Evolutionary conservation across 2,888 invertebrate species (phyloP).

Genomic region (Hypena proboscidalis): DNA sequence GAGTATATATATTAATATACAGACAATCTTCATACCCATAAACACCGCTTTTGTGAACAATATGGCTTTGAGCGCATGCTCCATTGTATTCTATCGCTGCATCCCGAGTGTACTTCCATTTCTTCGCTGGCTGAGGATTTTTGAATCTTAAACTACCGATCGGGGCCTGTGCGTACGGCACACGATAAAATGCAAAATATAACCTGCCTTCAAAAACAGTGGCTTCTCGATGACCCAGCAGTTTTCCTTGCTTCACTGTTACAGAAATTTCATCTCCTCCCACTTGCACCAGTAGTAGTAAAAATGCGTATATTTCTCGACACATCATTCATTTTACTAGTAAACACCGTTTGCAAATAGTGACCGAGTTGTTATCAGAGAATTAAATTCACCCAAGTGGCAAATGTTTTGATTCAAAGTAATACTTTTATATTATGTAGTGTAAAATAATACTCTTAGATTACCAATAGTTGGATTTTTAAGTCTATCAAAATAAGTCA

Average conservation of each 20-base stretch:
- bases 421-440: too few relatives aligned
- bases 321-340: slow-evolving; percentile 37
- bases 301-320: slow-evolving; percentile 39
- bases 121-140: slow-evolving; percentile 59
- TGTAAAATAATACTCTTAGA: too few relatives aligned
- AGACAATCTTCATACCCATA: slow-evolving; percentile 87
- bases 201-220: slow-evolving; percentile 59
- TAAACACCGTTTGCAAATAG: neutral
- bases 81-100: slow-evolving; percentile 79
- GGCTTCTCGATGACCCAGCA: slow-evolving; percentile 56
- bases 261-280: slow-evolving; percentile 54
- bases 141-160: slow-evolving; percentile 67
- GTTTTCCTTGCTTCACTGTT: slow-evolving; percentile 60
- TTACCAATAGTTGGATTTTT: too few relatives aligned
- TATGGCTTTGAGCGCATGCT: slow-evolving; percentile 87
- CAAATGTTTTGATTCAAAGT: slow-evolving; percentile 49
- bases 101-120: slow-evolving; percentile 84
- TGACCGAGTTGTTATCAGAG: slow-evolving; percentile 21
- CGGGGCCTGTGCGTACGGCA: slow-evolving; percentile 74
- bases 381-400: slow-evolving; percentile 50
- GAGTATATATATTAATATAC: slow-evolving; percentile 88
- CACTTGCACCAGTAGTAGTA: slow-evolving; percentile 33
- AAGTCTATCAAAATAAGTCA: too few relatives aligned
- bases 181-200: slow-evolving; percentile 72
- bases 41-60: slow-evolving; percentile 63